phyloP scores from a whole-genome alignment of 2,113 vertebrate genomes.

The Montifringilla adamsi region DNA sequence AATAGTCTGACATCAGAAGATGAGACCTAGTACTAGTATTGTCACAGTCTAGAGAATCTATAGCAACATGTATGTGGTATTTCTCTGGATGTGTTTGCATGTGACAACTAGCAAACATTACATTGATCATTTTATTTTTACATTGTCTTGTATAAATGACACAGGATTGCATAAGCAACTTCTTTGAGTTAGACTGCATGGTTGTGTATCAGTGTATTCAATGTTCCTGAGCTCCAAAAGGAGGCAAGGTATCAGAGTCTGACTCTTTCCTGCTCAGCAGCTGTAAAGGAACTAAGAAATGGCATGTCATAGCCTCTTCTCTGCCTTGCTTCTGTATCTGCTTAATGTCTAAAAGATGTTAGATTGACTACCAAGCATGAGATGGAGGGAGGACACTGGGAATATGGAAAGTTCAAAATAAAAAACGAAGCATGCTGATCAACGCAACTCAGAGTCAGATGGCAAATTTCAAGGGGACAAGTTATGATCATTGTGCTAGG shows the following conservation, averaged over 20 bases:
- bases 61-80: rapidly evolving
- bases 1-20: neutral
- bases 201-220: neutral
- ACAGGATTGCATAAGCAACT: neutral
- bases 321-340: neutral
- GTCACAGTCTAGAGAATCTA: neutral
- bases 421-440: neutral
- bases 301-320: neutral
- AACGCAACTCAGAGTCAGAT: neutral
- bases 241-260: neutral
- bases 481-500: neutral
- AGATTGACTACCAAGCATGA: neutral
- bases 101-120: neutral
- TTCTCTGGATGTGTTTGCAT: neutral
- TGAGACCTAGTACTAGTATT: neutral
- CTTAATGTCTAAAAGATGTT: neutral
- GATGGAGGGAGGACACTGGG: neutral
- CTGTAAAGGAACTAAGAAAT: neutral
- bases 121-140: neutral
- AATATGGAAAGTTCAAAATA: neutral
- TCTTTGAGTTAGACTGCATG: neutral
- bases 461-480: neutral
- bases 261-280: neutral
- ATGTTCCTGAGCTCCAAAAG: neutral
- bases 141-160: neutral